Evolutionary conservation across 2,797 vertebrate genomes (phyloP).

Genomic region (Enteromius paludinosus): DNA sequence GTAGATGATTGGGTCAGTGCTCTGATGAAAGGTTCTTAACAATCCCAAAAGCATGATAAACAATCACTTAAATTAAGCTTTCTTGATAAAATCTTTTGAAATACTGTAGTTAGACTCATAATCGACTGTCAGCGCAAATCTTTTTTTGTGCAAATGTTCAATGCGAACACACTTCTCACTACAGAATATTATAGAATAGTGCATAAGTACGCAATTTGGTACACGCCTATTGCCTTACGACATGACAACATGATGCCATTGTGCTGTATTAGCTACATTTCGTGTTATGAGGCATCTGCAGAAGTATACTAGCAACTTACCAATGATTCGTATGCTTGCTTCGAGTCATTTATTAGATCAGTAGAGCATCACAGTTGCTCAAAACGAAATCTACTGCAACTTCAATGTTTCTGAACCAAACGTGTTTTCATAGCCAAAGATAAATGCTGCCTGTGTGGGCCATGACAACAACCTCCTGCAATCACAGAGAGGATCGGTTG

Average conservation of each 20-base stretch:
- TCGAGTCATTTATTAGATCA: background rate
- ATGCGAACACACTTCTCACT: no score
- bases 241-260: background rate
- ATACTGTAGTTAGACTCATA: no score
- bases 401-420: slow-evolving; percentile 11
- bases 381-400: background rate
- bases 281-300: no score
- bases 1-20: slow-evolving; percentile 52
- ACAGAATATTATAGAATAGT: background rate
- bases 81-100: no score
- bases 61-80: background rate
- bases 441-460: background rate
- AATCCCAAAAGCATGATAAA: slow-evolving; percentile 1
- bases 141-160: no score
- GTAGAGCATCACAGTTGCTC: background rate
- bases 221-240: background rate
- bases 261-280: no score
- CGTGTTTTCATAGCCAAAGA: slow-evolving; percentile 34
- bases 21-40: slow-evolving; percentile 45
- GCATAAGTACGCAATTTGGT: background rate
- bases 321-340: background rate
- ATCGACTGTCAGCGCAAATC: no score
- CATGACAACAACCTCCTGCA: slow-evolving; percentile 27
- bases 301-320: background rate
- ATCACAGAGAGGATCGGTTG: slow-evolving; percentile 13